These are phyloP conservation scores for Volucella inflata DNA, from an alignment of 2,888 invertebrate genomes.

Conservation along the genomic window DNA sequence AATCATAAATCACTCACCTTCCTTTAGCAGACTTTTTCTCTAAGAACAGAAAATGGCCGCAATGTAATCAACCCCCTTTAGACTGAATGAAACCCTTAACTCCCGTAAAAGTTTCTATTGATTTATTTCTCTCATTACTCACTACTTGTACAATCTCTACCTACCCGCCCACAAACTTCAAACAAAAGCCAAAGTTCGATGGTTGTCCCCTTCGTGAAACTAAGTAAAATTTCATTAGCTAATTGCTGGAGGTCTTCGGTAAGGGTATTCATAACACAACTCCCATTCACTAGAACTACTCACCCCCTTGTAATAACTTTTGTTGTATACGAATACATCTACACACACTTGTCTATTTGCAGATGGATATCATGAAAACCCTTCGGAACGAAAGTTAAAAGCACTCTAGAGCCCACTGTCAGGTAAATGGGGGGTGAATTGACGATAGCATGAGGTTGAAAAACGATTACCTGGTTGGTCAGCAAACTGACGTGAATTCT, in stretches of 20 bases:
- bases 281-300: conserved; percentile 18
- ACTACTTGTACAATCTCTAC: conserved; percentile 1
- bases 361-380: conserved; percentile 37
- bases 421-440: conserved; percentile 8
- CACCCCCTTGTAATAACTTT: conserved; percentile 32
- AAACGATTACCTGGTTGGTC: conserved; percentile 69
- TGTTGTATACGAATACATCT: neutral
- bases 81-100: neutral
- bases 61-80: conserved; percentile 2
- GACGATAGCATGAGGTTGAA: conserved; percentile 18
- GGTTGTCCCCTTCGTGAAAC: conserved; percentile 43
- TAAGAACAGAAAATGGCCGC: conserved; percentile 42
- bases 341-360: conserved; percentile 13
- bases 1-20: conserved; percentile 28
- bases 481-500: conserved; percentile 18
- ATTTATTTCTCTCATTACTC: conserved; percentile 60
- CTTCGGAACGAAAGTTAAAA: conserved; percentile 51
- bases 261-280: conserved; percentile 29
- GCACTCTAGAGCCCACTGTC: conserved; percentile 7
- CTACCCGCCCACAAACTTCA: conserved; percentile 23
- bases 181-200: conserved; percentile 71
- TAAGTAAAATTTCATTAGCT: conserved; percentile 71
- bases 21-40: neutral
- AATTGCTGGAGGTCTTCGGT: conserved; percentile 50
- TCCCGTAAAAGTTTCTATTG: conserved; percentile 32